Evolutionary conservation across 2,797 vertebrate genomes (phyloP).

Genomic region (Brotula barbata): DNA sequence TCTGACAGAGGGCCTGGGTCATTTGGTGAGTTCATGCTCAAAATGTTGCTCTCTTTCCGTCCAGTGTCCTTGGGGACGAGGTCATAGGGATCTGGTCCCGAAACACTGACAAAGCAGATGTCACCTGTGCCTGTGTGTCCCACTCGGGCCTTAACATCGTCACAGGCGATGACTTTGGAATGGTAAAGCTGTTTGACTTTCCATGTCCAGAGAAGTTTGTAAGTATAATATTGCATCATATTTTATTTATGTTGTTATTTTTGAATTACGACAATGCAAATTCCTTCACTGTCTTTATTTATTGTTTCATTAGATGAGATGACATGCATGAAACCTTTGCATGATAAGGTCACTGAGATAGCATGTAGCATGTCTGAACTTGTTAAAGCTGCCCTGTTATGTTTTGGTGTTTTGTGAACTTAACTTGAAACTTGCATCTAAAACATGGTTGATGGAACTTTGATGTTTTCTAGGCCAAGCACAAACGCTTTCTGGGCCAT

Average conservation of each 20-base stretch:
- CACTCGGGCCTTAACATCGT: slow-evolving; percentile 96
- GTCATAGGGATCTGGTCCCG: slow-evolving; percentile 97
- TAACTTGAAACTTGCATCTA: too few species aligned
- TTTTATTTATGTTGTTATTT: background rate
- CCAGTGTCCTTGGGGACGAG: slow-evolving; percentile 94
- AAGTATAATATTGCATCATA: slow-evolving; percentile 75
- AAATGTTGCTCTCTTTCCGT: slow-evolving; percentile 17
- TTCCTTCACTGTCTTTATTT: background rate
- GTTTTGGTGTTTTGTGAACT: background rate
- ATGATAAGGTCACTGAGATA: too few species aligned
- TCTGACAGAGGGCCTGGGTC: too few species aligned
- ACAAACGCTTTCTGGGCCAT: slow-evolving; percentile 96
- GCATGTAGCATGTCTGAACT: too few species aligned
- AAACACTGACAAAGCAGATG: slow-evolving; percentile 93
- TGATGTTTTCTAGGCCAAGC: slow-evolving; percentile 87
- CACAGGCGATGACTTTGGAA: slow-evolving; percentile 97
- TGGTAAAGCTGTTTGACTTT: slow-evolving; percentile 99
- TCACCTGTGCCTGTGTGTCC: slow-evolving; percentile 96
- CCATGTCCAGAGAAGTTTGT: slow-evolving; percentile 99
- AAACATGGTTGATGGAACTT: slow-evolving; percentile 18
- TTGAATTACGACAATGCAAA: slow-evolving; percentile 14
- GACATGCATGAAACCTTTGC: too few species aligned
- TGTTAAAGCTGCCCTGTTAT: background rate
- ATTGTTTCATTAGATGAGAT: too few species aligned
- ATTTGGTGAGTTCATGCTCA: slow-evolving; percentile 47